phyloP scores from a whole-genome alignment of 2,113 vertebrate species.

The Dipodomys merriami region DNA sequence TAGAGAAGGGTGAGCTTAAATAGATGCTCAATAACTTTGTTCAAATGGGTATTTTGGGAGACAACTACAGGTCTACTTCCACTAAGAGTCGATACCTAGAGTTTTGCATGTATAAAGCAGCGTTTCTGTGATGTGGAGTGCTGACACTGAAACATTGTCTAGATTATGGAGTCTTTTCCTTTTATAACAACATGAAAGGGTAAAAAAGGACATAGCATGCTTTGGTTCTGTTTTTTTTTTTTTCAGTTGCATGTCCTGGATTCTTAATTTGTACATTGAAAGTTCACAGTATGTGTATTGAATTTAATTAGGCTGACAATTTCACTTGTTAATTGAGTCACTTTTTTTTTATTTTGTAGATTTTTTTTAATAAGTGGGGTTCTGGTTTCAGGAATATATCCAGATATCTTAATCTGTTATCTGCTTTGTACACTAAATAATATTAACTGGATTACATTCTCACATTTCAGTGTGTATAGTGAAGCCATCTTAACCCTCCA shows the following conservation, averaged over 20 bases:
- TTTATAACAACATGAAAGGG: neutral
- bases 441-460: constrained; percentile 7
- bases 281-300: neutral
- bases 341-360: constrained; percentile 31
- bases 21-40: constrained; percentile 16
- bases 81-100: neutral
- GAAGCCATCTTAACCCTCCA: neutral
- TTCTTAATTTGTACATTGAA: constrained; percentile 36
- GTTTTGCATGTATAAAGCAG: neutral
- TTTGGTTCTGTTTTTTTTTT: constrained; percentile 33
- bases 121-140: neutral
- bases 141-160: neutral
- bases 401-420: neutral
- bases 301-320: constrained; percentile 32
- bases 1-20: neutral
- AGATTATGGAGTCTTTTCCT: neutral
- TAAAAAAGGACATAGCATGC: neutral
- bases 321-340: constrained; percentile 38
- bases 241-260: neutral
- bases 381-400: constrained; percentile 47
- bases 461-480: neutral
- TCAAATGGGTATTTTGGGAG: constrained; percentile 36
- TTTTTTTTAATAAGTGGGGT: neutral
- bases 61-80: neutral
- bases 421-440: constrained; percentile 8